Evolutionary conservation across 2,113 vertebrate genomes (phyloP).

Genomic region (Lepus europaeus): DNA sequence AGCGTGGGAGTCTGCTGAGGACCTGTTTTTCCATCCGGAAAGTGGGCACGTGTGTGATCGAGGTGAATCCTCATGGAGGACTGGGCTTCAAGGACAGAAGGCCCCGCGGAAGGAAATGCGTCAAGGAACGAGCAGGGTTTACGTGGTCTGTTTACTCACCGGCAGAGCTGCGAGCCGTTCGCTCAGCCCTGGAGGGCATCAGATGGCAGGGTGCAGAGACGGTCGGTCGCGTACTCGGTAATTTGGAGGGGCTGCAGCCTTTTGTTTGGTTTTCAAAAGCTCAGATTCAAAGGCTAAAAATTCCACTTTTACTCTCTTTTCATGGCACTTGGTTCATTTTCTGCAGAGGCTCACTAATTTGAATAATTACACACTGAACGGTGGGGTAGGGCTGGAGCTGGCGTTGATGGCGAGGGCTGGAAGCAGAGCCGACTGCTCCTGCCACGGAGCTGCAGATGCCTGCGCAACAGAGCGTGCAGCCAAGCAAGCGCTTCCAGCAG

Average conservation of each 20-base stretch:
- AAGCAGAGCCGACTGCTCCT: conserved; percentile 58
- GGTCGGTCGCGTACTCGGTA: background rate
- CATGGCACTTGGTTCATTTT: conserved; percentile 73
- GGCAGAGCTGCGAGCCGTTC: conserved; percentile 45
- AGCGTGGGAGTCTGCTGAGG: conserved; percentile 19
- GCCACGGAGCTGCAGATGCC: conserved; percentile 51
- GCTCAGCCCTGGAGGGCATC: conserved; percentile 31
- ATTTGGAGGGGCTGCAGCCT: conserved; percentile 63
- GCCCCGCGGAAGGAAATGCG: conserved; percentile 50
- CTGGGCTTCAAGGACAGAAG: conserved; percentile 46
- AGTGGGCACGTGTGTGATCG: conserved; percentile 39
- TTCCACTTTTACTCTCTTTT: conserved; percentile 76
- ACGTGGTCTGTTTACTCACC: conserved; percentile 42
- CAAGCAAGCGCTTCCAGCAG: conserved; percentile 26
- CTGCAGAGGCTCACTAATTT: conserved; percentile 78
- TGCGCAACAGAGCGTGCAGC: background rate
- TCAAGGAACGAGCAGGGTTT: conserved; percentile 48
- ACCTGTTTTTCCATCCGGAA: conserved; percentile 49
- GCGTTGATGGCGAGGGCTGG: conserved; percentile 69
- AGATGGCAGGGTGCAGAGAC: conserved; percentile 58
- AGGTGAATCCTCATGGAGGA: conserved; percentile 43
- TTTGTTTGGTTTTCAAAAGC: conserved; percentile 77
- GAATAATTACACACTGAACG: conserved; percentile 80
- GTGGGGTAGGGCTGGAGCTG: conserved; percentile 65
- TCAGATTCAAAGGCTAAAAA: conserved; percentile 74